A percentile compares a stretch with the other conserved stretches of the same genome.
These are phyloP conservation scores for Amblyornis subalaris DNA, from an alignment of 2,113 vertebrate genomes.

Conservation along the genomic window DNA sequence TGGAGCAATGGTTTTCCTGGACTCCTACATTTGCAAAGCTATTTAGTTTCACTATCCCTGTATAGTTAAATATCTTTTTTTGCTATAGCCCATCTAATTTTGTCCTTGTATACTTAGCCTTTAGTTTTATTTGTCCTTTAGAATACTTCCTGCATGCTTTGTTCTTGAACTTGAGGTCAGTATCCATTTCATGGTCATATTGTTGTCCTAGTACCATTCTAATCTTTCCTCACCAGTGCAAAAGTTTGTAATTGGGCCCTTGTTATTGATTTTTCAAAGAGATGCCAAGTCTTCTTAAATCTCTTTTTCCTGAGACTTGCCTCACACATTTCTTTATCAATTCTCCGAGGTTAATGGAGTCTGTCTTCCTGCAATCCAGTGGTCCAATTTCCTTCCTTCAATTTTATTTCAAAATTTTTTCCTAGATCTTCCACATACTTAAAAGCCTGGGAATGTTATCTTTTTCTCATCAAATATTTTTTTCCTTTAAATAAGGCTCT, in stretches of 20 bases:
- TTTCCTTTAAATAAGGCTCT: background rate
- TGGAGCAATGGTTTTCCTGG: background rate
- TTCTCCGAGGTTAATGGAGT: background rate
- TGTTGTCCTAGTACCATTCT: background rate
- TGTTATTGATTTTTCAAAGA: background rate
- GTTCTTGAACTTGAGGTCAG: background rate
- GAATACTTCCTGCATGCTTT: background rate
- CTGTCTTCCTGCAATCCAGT: background rate
- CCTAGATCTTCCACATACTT: background rate
- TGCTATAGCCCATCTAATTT: background rate
- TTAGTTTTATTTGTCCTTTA: background rate
- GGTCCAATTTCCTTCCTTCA: background rate
- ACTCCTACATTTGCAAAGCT: background rate
- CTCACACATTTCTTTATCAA: background rate
- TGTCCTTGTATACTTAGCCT: background rate
- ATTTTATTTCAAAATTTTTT: background rate
- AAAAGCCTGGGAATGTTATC: background rate
- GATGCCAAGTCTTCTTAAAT: background rate
- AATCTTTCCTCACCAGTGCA: background rate
- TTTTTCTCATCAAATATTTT: background rate
- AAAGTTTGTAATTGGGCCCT: background rate
- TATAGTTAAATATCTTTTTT: background rate
- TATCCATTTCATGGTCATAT: background rate
- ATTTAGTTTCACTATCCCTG: background rate
- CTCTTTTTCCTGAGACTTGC: background rate